Evolutionary conservation across 1,140 invertebrate genomes (phyloP), one percentile per base, ranked within the genome.

Genomic region (Zelostemma sp.): DNA sequence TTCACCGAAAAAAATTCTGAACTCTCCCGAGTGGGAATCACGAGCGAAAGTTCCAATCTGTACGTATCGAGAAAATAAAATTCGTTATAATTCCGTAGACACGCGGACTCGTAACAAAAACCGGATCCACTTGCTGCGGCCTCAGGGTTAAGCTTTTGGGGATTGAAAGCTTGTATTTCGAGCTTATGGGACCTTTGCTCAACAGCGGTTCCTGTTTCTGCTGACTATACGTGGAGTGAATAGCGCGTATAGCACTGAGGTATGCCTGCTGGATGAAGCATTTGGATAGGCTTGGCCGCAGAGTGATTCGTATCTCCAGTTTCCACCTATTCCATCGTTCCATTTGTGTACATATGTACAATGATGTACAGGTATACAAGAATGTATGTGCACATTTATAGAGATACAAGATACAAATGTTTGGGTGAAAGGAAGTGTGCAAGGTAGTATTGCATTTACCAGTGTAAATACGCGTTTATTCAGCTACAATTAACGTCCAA

Each of bases 401-500:
- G 1, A 11, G 11, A 19, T 17, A 46, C 17, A 46, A 19, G 43
- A 8, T 46, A 1, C 8, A 19, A 46, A 46, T n/a, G 9, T 11
- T 46, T 19, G 9, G 11, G 9, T 46, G 12, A 19, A 3, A 19
- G 6, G 43, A 43, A 62, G 33, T 46, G 61, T 54, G n/a, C n/a
- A 48, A 65, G 62, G 49, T 40, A 65, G 55, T 49, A 41, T 53
- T 48, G 41, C 43, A 18, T 41, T 58, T 28, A 11, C 35, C 40
- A 56, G 54, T 45, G 33, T 15, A 67, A 47, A n/a, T 41, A 55
- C 40, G 63, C 56, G 40, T 60, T 61, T 53, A 67, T 56, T 67
- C 57, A 61, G 54, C 51, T 28, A 50, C 57, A 67, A 60, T 60
- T 67, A 47, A 46, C 50, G 56, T 53, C 51, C 33, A 61, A 67